phyloP scores from a whole-genome alignment of 2,888 invertebrate species.

The Drosophila pseudotalamancana region DNA sequence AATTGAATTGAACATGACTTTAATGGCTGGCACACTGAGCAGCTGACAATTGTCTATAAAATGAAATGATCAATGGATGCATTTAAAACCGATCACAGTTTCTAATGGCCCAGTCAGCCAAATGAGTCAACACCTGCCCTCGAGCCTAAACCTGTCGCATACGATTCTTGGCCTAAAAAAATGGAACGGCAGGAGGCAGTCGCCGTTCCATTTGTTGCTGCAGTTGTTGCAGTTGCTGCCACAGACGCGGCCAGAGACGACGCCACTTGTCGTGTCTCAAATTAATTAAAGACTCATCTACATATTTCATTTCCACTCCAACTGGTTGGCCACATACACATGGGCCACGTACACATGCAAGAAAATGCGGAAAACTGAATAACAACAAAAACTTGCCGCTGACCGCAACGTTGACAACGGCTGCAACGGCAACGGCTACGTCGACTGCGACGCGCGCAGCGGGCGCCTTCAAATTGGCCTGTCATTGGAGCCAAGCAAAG shows the following conservation, averaged over 20 bases:
- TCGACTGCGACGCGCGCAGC: slow-evolving; percentile 33
- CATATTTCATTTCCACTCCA: slow-evolving; percentile 79
- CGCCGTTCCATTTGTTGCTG: slow-evolving; percentile 25
- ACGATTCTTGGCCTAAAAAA: slow-evolving; percentile 71
- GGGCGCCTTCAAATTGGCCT: slow-evolving; percentile 73
- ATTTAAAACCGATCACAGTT: slow-evolving; percentile 43
- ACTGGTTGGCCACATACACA: slow-evolving; percentile 64
- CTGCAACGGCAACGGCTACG: slow-evolving; percentile 9
- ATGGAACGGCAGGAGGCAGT: slow-evolving; percentile 62
- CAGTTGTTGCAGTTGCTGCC: slow-evolving; percentile 23
- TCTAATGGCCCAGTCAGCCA: slow-evolving; percentile 64
- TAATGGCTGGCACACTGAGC: slow-evolving; percentile 19
- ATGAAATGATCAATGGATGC: slow-evolving; percentile 65
- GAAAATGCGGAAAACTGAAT: slow-evolving; percentile 71
- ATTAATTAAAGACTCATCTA: slow-evolving; percentile 80
- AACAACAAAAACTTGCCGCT: slow-evolving; percentile 53
- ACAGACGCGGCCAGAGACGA: slow-evolving; percentile 64
- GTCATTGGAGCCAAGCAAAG: slow-evolving; percentile 62
- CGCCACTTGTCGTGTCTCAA: slow-evolving; percentile 80
- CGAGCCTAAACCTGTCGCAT: slow-evolving; percentile 22
- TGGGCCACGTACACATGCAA: too few species aligned
- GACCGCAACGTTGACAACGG: slow-evolving; percentile 57
- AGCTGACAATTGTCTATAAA: slow-evolving; percentile 12
- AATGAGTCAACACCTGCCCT: slow-evolving; percentile 75
- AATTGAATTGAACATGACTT: slow-evolving; percentile 11